A percentile compares a stretch with the other conserved stretches of the same genome.
Evolutionary conservation across 2,113 vertebrate genomes (phyloP).

Genomic region (Phalacrocorax brasilianus): DNA sequence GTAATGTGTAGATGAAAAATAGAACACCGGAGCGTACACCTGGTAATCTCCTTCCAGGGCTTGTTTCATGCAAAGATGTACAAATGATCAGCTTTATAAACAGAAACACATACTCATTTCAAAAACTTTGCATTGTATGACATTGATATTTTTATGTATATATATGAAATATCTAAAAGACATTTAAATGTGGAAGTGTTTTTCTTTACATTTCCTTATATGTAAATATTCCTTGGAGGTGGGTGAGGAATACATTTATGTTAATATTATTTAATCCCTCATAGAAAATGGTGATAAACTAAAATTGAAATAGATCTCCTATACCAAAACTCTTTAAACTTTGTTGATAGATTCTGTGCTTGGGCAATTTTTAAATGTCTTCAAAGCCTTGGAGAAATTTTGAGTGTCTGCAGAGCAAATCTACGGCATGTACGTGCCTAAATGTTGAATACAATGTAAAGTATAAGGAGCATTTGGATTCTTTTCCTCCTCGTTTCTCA

Average conservation of each 20-base stretch:
- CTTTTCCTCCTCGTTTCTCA: neutral
- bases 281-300: neutral
- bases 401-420: neutral
- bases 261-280: neutral
- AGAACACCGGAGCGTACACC: neutral
- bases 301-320: neutral
- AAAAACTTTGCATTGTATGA: neutral
- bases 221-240: neutral
- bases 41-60: neutral
- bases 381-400: neutral
- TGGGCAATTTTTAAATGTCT: neutral
- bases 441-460: neutral
- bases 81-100: neutral
- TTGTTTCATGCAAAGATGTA: neutral
- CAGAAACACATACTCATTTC: accelerated
- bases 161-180: neutral
- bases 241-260: neutral
- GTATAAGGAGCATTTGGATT: neutral
- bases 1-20: neutral
- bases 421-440: neutral
- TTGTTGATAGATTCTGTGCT: neutral
- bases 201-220: neutral
- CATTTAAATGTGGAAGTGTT: neutral
- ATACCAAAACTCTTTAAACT: neutral
- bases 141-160: neutral